Evolutionary conservation across 1,140 invertebrate species (phyloP).

Genomic region (Saccostrea cuccullata): DNA sequence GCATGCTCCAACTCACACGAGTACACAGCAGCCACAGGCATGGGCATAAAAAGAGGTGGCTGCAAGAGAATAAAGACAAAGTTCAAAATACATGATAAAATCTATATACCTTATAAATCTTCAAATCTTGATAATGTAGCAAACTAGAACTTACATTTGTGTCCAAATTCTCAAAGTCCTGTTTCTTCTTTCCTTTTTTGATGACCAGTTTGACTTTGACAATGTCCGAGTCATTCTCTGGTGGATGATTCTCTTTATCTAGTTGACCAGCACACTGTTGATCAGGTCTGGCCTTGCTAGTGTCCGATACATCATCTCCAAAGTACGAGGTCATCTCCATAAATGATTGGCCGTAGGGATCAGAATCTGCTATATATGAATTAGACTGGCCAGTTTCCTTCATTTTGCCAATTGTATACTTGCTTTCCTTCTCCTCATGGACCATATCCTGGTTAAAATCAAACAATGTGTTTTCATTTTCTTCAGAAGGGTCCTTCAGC

Average conservation of each 20-base stretch:
- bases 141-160: not conserved
- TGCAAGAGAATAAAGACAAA: not conserved
- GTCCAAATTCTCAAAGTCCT: not conserved
- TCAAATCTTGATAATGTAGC: too few relatives aligned
- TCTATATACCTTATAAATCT: too few relatives aligned
- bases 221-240: constrained; percentile 39
- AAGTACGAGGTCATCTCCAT: constrained; percentile 18
- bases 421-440: not conserved
- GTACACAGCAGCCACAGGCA: constrained; percentile 52
- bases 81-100: too few relatives aligned
- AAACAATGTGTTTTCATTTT: not conserved
- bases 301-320: not conserved
- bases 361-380: not conserved
- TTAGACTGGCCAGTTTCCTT: not conserved
- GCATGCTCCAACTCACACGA: constrained; percentile 53
- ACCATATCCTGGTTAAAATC: constrained; percentile 1
- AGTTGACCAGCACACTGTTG: constrained; percentile 9
- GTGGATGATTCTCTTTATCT: not conserved
- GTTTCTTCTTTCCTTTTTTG: constrained; percentile 18
- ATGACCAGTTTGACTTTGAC: constrained; percentile 54
- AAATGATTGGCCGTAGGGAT: constrained; percentile 12
- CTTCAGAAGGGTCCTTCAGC: not conserved
- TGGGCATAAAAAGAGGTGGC: constrained; percentile 49
- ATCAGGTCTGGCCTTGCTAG: not conserved
- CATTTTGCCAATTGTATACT: not conserved